Base-by-base conservation (phyloP, 2,888 invertebrate species). In the Mythimna loreyi region DNA sequence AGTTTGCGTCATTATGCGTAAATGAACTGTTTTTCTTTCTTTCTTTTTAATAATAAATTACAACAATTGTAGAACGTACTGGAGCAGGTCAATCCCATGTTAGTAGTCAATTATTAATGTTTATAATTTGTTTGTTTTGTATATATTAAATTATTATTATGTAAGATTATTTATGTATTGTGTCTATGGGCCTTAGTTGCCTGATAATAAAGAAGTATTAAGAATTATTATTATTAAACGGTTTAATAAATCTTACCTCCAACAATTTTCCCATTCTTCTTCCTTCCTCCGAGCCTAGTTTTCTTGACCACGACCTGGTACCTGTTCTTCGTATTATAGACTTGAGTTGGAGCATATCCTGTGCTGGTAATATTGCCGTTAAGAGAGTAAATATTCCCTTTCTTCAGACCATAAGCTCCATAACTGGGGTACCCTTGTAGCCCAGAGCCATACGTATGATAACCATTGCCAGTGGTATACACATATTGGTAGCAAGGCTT, bases 261-360 rank as follows among this genome's bases (percentile, higher is more conserved):
- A 82, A 78, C 70, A 58, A 91, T 55, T 67, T 92, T 93, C 62
- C 88, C 86, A 59, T 82, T 87, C 43, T 82, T 86, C 74, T 86
- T 91, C 49, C 85, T 83, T 0, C 87, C 83, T 21, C 87, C 86
- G 2, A 85, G 80, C 63, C 87, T 89, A 1, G 89, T 91, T 72
- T 92, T 93, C 80, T 90, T 91, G 7, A 94, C 89, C 2, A 95
- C 92, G 0, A 95, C 86, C 69, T 94, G 93, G 47, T 92, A 90
- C 52, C 89, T 92, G 66, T 91, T 89, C 61, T 92, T 93, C 0
- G 90, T 82, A 40, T 89, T 90, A 59, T 91, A 91, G 2, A 92
- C 87, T 66, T 94, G 93, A 2, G 84, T 89, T 0, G 92, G 90
- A 0, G 93, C 93, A 57, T 95, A 92, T 1, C 80, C 81, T 28